These are phyloP conservation scores for Chymomyza caudatula DNA, from an alignment of 2,888 invertebrate species.

Conservation along the genomic window DNA sequence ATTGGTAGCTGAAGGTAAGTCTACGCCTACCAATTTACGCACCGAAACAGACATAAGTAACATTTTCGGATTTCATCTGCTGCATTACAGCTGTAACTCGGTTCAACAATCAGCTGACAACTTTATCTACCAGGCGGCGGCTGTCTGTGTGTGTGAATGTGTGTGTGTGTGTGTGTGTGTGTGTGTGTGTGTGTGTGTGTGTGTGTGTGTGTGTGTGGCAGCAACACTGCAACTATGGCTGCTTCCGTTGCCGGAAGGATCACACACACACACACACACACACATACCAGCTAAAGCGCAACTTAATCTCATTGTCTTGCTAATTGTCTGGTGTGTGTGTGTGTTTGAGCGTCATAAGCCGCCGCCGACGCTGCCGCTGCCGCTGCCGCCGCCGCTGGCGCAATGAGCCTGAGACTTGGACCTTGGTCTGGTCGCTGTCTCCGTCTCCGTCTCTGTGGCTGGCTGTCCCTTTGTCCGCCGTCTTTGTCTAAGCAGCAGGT, in stretches of 20 bases:
- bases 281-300: conserved; percentile 45
- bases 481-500: conserved; percentile 63
- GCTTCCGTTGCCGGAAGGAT: conserved; percentile 70
- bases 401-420: conserved; percentile 39
- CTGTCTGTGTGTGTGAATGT: conserved; percentile 41
- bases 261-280: conserved; percentile 34
- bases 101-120: conserved; percentile 66
- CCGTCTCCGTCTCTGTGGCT: conserved; percentile 17
- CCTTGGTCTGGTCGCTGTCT: conserved; percentile 22
- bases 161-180: background rate
- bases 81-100: conserved; percentile 3
- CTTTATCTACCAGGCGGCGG: conserved; percentile 56
- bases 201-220: no score
- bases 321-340: conserved; percentile 60
- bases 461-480: conserved; percentile 30
- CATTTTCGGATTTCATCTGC: conserved; percentile 14
- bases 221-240: conserved; percentile 22
- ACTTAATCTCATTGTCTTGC: conserved; percentile 73
- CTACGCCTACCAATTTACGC: background rate
- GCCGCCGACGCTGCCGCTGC: conserved; percentile 42
- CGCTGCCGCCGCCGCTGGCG: conserved; percentile 53
- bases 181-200: background rate
- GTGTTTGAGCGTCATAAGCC: conserved; percentile 62
- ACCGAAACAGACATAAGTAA: background rate
- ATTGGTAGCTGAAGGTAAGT: background rate